Conservation (phyloP, 1,140 invertebrate genomes). For the Xylocopa sonorina region DNA sequence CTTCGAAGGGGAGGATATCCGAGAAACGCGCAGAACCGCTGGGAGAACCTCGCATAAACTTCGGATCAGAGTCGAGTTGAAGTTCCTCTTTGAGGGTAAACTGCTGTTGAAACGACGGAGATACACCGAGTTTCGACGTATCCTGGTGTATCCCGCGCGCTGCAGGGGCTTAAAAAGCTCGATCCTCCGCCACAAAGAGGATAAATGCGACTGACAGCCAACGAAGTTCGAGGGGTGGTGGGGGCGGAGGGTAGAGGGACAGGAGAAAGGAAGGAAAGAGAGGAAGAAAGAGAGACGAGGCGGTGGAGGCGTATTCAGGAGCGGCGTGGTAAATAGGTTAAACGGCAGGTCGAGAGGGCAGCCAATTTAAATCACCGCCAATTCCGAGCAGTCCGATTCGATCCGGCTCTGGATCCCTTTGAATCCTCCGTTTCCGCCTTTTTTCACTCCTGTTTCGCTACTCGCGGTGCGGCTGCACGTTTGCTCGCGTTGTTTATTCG, state of each 20-base stretch:
- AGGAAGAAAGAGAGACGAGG: constrained; percentile 6
- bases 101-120: not conserved
- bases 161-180: constrained; percentile 47
- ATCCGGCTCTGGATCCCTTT: constrained; percentile 46
- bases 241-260: not conserved
- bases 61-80: not conserved
- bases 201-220: constrained; percentile 59
- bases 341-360: constrained; percentile 63
- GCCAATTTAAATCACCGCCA: constrained; percentile 71
- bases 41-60: not conserved
- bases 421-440: constrained; percentile 37
- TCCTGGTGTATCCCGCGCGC: not conserved
- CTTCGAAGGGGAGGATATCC: too few relatives aligned
- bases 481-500: not conserved
- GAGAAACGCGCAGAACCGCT: not conserved
- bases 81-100: constrained; percentile 2
- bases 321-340: constrained; percentile 68
- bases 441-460: not conserved
- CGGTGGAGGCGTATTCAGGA: constrained; percentile 42
- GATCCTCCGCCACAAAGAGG: constrained; percentile 53
- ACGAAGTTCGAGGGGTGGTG: constrained; percentile 46
- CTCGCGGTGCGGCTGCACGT: too few relatives aligned
- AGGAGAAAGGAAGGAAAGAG: not conserved
- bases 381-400: constrained; percentile 59
- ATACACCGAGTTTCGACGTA: not conserved